These are phyloP conservation scores for Trematocara zebra DNA, from an alignment of 2,113 vertebrate genomes.

Conservation along the genomic window DNA sequence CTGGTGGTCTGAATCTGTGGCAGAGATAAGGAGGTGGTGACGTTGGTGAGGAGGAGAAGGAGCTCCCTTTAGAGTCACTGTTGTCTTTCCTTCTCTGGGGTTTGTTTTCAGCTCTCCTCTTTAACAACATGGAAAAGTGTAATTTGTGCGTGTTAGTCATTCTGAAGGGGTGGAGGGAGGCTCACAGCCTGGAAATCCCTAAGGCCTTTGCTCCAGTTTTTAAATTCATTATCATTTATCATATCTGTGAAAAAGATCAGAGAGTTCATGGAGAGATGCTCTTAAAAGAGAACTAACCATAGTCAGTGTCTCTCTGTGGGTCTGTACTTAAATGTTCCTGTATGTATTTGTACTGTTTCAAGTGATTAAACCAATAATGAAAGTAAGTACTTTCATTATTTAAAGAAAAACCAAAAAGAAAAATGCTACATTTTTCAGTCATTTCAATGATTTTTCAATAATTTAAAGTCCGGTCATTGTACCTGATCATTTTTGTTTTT, in stretches of 20 bases:
- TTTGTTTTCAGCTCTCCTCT: background rate
- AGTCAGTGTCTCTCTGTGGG: background rate
- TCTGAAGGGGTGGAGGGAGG: background rate
- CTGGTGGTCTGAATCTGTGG: background rate
- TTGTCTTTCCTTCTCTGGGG: background rate
- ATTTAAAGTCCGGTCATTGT: background rate
- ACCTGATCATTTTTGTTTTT: background rate
- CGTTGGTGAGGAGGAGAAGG: background rate
- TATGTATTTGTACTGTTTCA: background rate
- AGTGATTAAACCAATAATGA: background rate
- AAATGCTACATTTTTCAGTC: background rate
- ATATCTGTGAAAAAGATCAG: background rate
- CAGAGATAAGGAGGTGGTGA: conserved; percentile 21
- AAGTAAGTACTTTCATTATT: background rate
- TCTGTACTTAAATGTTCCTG: background rate
- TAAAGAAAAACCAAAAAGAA: background rate
- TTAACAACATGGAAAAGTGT: background rate
- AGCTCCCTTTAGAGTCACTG: background rate
- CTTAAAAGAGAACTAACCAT: background rate
- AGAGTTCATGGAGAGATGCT: background rate
- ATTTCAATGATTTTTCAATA: background rate
- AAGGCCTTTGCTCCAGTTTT: background rate
- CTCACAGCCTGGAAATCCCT: background rate
- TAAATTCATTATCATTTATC: background rate
- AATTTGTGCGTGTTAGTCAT: background rate